Evolutionary conservation across 2,797 vertebrate genomes (phyloP), one percentile per base, ranked within the genome.

Genomic region (Gymnoscopelus microlampas): DNA sequence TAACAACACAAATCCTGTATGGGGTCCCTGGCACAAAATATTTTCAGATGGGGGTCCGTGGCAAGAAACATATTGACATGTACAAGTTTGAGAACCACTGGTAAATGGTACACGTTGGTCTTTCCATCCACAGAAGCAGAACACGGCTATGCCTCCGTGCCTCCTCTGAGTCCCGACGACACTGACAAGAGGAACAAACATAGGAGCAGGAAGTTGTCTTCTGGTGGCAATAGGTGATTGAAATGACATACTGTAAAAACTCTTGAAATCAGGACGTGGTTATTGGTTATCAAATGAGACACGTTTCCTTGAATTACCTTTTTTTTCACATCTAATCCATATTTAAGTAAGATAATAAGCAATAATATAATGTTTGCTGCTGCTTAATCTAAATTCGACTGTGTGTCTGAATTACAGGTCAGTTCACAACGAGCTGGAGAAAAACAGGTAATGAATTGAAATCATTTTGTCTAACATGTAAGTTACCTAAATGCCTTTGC

Each of bases 361-460:
- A 60, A 13, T 11, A 61, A 15, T 5, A 49, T 44, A 12, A 12
- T 56, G 11, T 44, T 3, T 15, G 2, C 39, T 35, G 32, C 23
- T 60, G 50, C 11, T 2, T 26, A 0, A 50, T 14, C 51, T 71
- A 44, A 44, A 84, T 57, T 14, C 19, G 10, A n/a, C 10, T 47
- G 0, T 73, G 0, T 73, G 11, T 87, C 49, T 77, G 48, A 1
- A 29, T 29, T 64, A 35, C 91, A 98, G 97, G 92, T 96, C 96
- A 24, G 94, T 95, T 76, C 97, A 98, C 88, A 99, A 98, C n/a
- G 96, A 97, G 83, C 85, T 99, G 92, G 97, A 98, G 76, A 98
- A 98, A 78, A 96, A 97, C 91, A 96, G 97, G 97, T 98, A 92
- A 92, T n/a, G 6, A 0, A 26, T 14, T 49, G 2, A 51, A 51